Evolutionary conservation across 2,888 invertebrate species (phyloP), one percentile per base, ranked within the genome.

Genomic region (Bhutanitis thaidina): DNA sequence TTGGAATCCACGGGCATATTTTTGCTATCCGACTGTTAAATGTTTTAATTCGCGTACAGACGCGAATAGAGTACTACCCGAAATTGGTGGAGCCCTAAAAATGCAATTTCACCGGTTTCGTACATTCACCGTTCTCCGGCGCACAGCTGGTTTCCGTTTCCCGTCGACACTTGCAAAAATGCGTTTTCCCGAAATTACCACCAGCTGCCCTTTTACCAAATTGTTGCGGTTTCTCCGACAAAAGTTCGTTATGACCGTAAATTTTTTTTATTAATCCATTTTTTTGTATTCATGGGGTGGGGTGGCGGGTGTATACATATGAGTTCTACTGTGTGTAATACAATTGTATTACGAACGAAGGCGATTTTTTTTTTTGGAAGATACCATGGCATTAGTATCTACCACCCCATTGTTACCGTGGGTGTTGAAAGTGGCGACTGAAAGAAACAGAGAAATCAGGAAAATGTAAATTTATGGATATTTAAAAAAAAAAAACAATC

Each of bases 121-220:
- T 77, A 67, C 77, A 80, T 85, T 80, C 80, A 78, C 72, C 66
- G 67, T 78, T 77, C 73, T 72, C 64, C 75, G 77, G 53, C 79
- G 82, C 81, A 71, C 88, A 86, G 71, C 80, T 84, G 86, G 87
- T 80, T 87, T 87, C 88, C 88, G 85, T 64, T 88, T 87, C 80
- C 84, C 75, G 84, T 69, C 57, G 59, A 56, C 60, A 63, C 55
- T 58, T 65, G 70, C 68, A 70, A 74, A 78, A 80, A 70, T 80
- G 77, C 79, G 71, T 81, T 85, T 87, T 79, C 80, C 81, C 81
- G 65, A 86, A 87, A 81, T 81, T 80, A 67, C 69, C 74, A 67
- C 71, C 75, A 77, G 64, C 68, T 69, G 65, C 62, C 64, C 61
- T 60, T 54, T 60, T 59, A 50, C 60, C 59, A 66, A 69, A 69